These are phyloP conservation scores for Pantala flavescens DNA, from an alignment of 1,140 invertebrate species.

Conservation along the genomic window DNA sequence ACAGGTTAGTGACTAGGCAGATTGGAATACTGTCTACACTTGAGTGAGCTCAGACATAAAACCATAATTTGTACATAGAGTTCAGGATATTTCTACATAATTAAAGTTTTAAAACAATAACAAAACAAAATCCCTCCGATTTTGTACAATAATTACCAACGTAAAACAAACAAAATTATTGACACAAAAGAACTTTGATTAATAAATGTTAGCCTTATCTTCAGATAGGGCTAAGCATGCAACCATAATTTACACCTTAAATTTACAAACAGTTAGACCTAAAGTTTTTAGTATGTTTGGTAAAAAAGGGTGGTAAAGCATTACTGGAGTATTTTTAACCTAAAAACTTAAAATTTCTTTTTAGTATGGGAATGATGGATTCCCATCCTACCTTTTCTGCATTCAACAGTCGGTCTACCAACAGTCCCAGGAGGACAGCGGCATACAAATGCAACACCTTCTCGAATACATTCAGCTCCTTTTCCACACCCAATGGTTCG, in stretches of 20 bases:
- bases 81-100: background rate
- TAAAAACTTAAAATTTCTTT: background rate
- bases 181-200: background rate
- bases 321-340: background rate
- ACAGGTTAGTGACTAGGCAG: constrained; percentile 36
- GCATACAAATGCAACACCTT: constrained; percentile 69
- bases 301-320: background rate
- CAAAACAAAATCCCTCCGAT: background rate
- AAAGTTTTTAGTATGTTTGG: constrained; percentile 28
- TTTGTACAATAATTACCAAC: constrained; percentile 3
- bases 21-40: constrained; percentile 47
- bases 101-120: background rate
- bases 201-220: background rate
- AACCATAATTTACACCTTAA: constrained; percentile 15
- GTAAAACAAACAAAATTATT: background rate
- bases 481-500: constrained; percentile 69
- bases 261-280: background rate
- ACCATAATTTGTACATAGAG: background rate
- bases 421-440: constrained; percentile 62
- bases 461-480: constrained; percentile 66
- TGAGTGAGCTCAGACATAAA: constrained; percentile 2
- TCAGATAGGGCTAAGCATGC: constrained; percentile 14
- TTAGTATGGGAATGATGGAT: background rate
- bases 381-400: constrained; percentile 61
- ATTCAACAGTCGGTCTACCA: constrained; percentile 61